Percentiles rank a stretch among this genome's conserved stretches.
phyloP scores from a whole-genome alignment of 2,888 invertebrate species.

The Acrobeloides nanus region DNA sequence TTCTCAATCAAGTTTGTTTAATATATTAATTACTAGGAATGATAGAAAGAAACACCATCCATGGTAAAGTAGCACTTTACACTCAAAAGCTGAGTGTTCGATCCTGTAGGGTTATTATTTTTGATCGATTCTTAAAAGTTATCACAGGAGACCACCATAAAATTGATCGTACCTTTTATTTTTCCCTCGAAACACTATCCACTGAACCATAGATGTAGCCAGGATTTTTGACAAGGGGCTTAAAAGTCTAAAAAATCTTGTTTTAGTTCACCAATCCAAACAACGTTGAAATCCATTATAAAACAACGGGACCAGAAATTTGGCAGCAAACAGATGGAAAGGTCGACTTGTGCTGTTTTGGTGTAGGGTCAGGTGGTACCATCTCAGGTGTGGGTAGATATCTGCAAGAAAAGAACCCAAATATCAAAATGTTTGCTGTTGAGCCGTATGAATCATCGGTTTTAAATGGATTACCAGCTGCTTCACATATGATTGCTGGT shows the following conservation, averaged over 20 bases:
- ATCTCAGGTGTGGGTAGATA: constrained; percentile 36
- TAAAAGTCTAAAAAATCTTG: too few species aligned
- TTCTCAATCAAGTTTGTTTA: constrained; percentile 32
- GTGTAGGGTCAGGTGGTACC: constrained; percentile 47
- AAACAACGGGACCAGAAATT: constrained; percentile 52
- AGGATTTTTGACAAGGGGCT: too few species aligned
- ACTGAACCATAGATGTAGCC: too few species aligned
- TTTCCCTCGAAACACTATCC: too few species aligned
- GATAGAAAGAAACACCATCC: too few species aligned
- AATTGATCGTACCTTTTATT: too few species aligned
- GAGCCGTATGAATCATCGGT: constrained; percentile 41
- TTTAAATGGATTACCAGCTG: constrained; percentile 35
- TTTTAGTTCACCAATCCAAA: constrained; percentile 36
- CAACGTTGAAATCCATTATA: constrained; percentile 49
- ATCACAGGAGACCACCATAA: too few species aligned
- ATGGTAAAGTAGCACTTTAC: too few species aligned
- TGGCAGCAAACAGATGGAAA: constrained; percentile 51
- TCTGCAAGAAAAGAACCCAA: constrained; percentile 41
- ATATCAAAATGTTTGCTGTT: constrained; percentile 29
- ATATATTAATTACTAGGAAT: too few species aligned
- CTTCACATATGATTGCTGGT: constrained; percentile 47
- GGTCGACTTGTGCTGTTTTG: constrained; percentile 45
- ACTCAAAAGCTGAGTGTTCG: too few species aligned
- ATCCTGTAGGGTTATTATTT: too few species aligned
- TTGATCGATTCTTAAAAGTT: too few species aligned